Conservation (phyloP, 2,113 vertebrate species). For the Lagopus muta region DNA sequence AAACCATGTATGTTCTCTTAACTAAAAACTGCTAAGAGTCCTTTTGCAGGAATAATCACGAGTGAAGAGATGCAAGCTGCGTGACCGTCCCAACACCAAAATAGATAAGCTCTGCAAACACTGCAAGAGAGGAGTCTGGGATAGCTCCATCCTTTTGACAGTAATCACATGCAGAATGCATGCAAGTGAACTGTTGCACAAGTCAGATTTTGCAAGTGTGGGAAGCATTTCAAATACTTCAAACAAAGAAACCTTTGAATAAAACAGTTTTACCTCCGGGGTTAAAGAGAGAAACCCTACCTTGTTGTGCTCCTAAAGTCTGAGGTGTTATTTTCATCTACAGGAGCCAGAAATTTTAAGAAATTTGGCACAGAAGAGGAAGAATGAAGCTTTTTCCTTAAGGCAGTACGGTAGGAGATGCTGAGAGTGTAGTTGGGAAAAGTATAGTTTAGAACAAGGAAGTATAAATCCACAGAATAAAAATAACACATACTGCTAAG, state of each 20-base stretch:
- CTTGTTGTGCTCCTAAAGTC: slow-evolving; percentile 84
- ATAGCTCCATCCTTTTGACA: background rate
- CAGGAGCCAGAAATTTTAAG: slow-evolving; percentile 98
- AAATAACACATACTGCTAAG: slow-evolving; percentile 59
- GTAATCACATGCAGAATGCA: slow-evolving; percentile 14
- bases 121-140: background rate
- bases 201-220: background rate
- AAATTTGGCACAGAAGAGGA: slow-evolving; percentile 99
- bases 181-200: background rate
- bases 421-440: slow-evolving; percentile 84
- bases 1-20: background rate
- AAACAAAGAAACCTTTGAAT: slow-evolving; percentile 29
- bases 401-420: slow-evolving; percentile 86
- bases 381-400: slow-evolving; percentile 93
- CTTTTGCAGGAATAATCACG: background rate
- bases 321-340: slow-evolving; percentile 91
- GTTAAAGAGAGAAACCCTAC: slow-evolving; percentile 75
- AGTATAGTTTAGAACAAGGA: slow-evolving; percentile 74
- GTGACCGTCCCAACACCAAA: background rate
- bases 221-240: slow-evolving; percentile 19
- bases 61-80: background rate
- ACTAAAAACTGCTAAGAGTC: background rate
- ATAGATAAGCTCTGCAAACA: background rate
- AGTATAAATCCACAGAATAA: slow-evolving; percentile 58
- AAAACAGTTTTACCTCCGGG: slow-evolving; percentile 29